A percentile compares a stretch with the other conserved stretches of the same genome.
Conservation (phyloP, 2,113 vertebrate species). For the Apeltes quadracus region DNA sequence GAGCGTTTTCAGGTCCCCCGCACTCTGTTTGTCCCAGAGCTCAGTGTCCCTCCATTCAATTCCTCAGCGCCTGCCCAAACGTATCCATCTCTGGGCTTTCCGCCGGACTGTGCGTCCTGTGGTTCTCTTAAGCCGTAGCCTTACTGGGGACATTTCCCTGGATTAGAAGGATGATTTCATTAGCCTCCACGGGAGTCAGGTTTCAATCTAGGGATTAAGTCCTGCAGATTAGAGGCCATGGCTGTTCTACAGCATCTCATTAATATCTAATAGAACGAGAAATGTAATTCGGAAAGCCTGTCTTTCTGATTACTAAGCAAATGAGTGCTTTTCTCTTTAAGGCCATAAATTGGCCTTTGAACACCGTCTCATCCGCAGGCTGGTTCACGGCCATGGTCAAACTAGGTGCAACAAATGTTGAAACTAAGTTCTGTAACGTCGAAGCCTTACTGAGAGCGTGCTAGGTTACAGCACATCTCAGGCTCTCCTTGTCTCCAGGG, state of each 20-base stretch:
- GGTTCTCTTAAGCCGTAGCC: constrained; percentile 69
- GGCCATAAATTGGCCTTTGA: constrained; percentile 71
- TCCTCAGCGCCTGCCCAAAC: constrained; percentile 28
- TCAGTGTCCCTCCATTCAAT: constrained; percentile 2
- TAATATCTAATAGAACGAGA: constrained; percentile 79
- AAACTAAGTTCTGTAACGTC: constrained; percentile 35
- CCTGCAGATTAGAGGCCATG: constrained; percentile 77
- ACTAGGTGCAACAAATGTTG: constrained; percentile 49
- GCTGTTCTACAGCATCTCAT: constrained; percentile 80
- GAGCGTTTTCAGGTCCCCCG: constrained; percentile 18
- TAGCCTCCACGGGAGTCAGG: constrained; percentile 80
- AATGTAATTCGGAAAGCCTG: constrained; percentile 77
- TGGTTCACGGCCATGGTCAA: constrained; percentile 54
- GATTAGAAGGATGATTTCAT: constrained; percentile 84
- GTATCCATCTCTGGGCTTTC: constrained; percentile 44
- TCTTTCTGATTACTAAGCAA: constrained; percentile 77
- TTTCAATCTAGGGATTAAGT: constrained; percentile 83
- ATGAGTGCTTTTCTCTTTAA: constrained; percentile 76
- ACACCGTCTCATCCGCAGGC: constrained; percentile 62
- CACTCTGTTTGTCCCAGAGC: constrained; percentile 30
- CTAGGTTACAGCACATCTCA: constrained; percentile 38
- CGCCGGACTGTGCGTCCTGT: constrained; percentile 43
- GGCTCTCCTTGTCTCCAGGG: constrained; percentile 18
- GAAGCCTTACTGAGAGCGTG: constrained; percentile 13
- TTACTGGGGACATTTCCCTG: constrained; percentile 75